A percentile compares a stretch with the other conserved stretches of the same genome.
These are phyloP conservation scores for Apodemus sylvaticus DNA, from an alignment of 2,113 vertebrate genomes.

Conservation along the genomic window DNA sequence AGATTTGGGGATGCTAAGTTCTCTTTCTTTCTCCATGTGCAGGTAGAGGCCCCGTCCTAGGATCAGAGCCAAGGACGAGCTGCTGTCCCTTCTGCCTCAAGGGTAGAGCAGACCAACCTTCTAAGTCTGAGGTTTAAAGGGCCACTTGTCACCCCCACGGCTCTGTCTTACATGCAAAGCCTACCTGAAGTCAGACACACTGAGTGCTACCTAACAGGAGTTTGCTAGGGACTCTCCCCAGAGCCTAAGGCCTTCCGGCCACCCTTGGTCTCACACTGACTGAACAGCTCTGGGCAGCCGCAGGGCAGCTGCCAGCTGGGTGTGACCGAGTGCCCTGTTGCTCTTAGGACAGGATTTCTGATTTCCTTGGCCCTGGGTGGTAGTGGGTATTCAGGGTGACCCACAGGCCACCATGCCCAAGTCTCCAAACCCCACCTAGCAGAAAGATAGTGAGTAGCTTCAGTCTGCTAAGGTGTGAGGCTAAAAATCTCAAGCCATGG, in stretches of 20 bases:
- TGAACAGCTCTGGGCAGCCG: not conserved
- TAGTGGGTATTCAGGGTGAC: accelerated
- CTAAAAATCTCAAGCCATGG: not conserved
- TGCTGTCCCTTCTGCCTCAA: not conserved
- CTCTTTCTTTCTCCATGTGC: not conserved
- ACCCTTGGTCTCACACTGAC: not conserved
- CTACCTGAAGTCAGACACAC: accelerated
- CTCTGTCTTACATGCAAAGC: not conserved
- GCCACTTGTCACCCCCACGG: not conserved
- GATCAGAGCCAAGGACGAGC: not conserved
- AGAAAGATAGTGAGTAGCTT: not conserved
- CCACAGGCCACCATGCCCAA: not conserved
- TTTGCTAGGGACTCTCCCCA: not conserved
- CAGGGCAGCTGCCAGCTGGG: too few relatives aligned
- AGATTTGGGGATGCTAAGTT: not conserved
- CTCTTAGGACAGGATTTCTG: too few relatives aligned
- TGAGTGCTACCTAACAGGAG: not conserved
- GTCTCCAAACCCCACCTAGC: too few relatives aligned
- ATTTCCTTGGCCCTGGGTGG: not conserved
- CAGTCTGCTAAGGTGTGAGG: not conserved
- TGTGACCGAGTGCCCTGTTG: accelerated
- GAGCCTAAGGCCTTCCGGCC: not conserved
- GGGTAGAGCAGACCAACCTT: too few relatives aligned
- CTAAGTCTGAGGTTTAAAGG: not conserved
- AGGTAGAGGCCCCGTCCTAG: not conserved